Evolutionary conservation across 2,797 vertebrate species (phyloP).

Genomic region (Podarcis lilfordi): DNA sequence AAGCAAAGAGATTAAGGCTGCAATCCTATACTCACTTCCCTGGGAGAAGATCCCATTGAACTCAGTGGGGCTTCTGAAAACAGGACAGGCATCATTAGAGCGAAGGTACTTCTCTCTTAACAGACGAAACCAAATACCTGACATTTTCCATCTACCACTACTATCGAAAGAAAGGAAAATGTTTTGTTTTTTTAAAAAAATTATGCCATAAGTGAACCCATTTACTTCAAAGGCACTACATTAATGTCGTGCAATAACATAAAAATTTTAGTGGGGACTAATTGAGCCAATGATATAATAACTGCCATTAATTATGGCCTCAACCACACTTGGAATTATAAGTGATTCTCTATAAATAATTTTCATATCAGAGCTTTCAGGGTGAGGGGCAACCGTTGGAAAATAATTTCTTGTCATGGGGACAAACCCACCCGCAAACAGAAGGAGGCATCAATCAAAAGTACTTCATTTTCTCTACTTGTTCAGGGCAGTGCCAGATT

Average conservation of each 20-base stretch:
- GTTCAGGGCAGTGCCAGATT: not conserved
- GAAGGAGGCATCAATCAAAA: not conserved
- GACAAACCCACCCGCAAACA: not conserved
- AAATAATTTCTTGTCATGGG: not conserved
- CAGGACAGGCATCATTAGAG: not conserved
- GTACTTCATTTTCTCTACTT: too few species aligned
- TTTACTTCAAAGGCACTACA: constrained; percentile 60
- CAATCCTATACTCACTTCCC: too few species aligned
- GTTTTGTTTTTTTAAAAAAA: constrained; percentile 16
- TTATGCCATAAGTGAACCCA: constrained; percentile 46
- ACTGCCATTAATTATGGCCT: constrained; percentile 66
- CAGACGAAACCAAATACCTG: constrained; percentile 41
- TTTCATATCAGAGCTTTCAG: constrained; percentile 52
- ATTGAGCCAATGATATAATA: constrained; percentile 77
- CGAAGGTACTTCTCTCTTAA: not conserved
- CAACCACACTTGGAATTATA: constrained; percentile 65
- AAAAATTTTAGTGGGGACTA: constrained; percentile 67
- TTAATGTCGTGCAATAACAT: constrained; percentile 45
- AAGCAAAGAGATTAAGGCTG: too few species aligned
- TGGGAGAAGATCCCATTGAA: too few species aligned
- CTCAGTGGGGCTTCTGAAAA: not conserved
- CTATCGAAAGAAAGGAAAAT: constrained; percentile 47
- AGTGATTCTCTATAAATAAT: constrained; percentile 62
- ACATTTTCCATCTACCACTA: not conserved
- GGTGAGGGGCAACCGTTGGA: constrained; percentile 23